Evolutionary conservation across 64 coral and sea anemone genomes (phyloP), one percentile per base, ranked within the genome.

Genomic region (Astreopora myriophthalma): DNA sequence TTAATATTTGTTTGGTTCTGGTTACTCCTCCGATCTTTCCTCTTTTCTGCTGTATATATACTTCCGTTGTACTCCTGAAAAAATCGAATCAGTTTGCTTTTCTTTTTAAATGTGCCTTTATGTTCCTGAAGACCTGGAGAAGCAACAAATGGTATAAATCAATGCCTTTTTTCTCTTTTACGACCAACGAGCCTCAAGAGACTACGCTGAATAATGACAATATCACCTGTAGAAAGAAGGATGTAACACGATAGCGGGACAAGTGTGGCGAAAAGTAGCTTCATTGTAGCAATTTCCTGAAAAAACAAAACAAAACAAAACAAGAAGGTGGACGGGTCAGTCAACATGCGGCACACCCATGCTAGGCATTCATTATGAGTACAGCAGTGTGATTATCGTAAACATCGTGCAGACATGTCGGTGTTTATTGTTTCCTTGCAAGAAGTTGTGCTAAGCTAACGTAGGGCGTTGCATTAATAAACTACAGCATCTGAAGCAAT

Each of bases 21-120:
- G 2, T 37, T 34, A 22, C 8, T 83, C 28, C 16, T 55, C 14
- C 13, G 10, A 22, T 83, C 33, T 63, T 24, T 64, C 12, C 8
- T 40, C 16, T 38, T 38, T 38, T 40, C 79, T 36, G 19, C 3
- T 13, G 5, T 5, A 39, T 33, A 64, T 34, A 63, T 10, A 7
- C 33, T 83, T 19, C 57, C 38, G 34, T 83, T 65, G 55, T 64
- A 64, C 25, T 83, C 79, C 51, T 37, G 79, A 22, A 83, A 83
- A 83, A 83, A 83, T 0, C 29, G 5, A 65, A 33, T 38, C 20
- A 83, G 57, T 37, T 64, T 83, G 34, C 34, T 63, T 16, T 31
- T 24, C 24, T 64, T 63, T 12, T 0, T 34, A 31, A 23, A 20
- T 24, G 16, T 24, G 0, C 38, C 55, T 13, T 39, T 32, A 6